A percentile compares a stretch with the other conserved stretches of the same genome.
phyloP scores from a whole-genome alignment of 2,888 invertebrate genomes.

The Ophion slaviceki region DNA sequence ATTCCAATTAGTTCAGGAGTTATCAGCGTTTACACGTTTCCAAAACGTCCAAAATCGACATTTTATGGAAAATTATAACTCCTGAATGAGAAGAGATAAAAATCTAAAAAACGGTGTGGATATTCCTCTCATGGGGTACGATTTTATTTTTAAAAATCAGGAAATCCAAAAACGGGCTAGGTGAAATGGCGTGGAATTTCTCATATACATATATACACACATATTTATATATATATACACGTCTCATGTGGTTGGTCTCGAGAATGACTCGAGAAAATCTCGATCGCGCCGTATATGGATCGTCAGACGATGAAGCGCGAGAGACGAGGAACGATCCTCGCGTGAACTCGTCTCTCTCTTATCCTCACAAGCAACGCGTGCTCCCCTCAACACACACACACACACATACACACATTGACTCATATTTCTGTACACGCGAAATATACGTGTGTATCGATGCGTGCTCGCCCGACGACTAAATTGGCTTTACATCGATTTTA shows the following conservation, averaged over 20 bases:
- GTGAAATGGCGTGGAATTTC: background rate
- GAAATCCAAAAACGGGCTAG: no score
- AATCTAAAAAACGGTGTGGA: no score
- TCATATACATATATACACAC: background rate
- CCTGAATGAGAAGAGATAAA: no score
- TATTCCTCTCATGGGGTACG: no score
- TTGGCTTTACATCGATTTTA: conserved; percentile 47
- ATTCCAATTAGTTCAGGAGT: no score
- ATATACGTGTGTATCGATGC: conserved; percentile 1
- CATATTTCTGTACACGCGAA: conserved; percentile 28
- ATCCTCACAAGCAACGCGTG: conserved; percentile 20
- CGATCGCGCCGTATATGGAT: conserved; percentile 66
- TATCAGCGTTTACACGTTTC: no score
- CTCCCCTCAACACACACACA: conserved; percentile 13
- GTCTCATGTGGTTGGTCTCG: conserved; percentile 41
- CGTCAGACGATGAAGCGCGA: conserved; percentile 61
- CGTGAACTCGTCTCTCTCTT: conserved; percentile 40
- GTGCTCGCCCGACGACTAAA: conserved; percentile 14
- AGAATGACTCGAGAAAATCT: conserved; percentile 64
- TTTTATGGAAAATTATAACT: no score
- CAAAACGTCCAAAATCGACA: background rate
- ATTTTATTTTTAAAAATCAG: no score
- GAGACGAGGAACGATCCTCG: conserved; percentile 50
- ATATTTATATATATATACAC: background rate
- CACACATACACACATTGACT: background rate